phyloP scores from a whole-genome alignment of 1,140 invertebrate genomes.

The Subanguina moxae region DNA sequence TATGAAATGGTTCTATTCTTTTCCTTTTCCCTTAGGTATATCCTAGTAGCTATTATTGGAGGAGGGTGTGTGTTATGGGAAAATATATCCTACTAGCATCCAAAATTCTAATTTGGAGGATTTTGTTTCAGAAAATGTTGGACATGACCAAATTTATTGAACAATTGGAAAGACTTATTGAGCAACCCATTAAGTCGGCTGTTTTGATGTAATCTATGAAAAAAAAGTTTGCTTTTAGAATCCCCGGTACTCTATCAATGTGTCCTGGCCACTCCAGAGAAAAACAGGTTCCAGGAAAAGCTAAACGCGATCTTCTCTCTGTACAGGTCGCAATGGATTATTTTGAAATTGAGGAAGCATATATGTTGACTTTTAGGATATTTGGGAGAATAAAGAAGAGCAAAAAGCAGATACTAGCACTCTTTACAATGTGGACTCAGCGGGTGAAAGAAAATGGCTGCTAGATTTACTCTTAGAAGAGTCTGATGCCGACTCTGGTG shows the following conservation, averaged over 20 bases:
- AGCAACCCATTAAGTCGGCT: constrained; percentile 48
- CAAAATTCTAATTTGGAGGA: too few relatives aligned
- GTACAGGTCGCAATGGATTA: constrained; percentile 25
- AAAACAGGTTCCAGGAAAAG: constrained; percentile 37
- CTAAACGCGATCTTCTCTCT: constrained; percentile 43
- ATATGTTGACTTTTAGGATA: constrained; percentile 30
- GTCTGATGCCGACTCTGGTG: constrained; percentile 48
- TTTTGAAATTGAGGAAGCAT: not conserved
- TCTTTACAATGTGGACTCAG: constrained; percentile 34
- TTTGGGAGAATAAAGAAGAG: constrained; percentile 34
- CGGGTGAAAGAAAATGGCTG: constrained; percentile 42
- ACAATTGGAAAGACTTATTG: constrained; percentile 40
- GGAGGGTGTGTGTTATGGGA: too few relatives aligned
- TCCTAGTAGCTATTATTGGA: too few relatives aligned
- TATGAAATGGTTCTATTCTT: too few relatives aligned
- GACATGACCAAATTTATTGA: constrained; percentile 48
- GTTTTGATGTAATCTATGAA: not conserved
- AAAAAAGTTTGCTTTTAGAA: constrained; percentile 30
- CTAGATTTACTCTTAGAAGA: constrained; percentile 47
- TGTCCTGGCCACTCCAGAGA: constrained; percentile 18
- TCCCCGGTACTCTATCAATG: constrained; percentile 39
- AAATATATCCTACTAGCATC: too few relatives aligned
- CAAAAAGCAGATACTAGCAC: constrained; percentile 31
- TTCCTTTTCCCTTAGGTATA: too few relatives aligned
- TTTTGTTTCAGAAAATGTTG: constrained; percentile 9